phyloP scores from a whole-genome alignment of 2,888 invertebrate genomes.

The Latheticus oryzae region DNA sequence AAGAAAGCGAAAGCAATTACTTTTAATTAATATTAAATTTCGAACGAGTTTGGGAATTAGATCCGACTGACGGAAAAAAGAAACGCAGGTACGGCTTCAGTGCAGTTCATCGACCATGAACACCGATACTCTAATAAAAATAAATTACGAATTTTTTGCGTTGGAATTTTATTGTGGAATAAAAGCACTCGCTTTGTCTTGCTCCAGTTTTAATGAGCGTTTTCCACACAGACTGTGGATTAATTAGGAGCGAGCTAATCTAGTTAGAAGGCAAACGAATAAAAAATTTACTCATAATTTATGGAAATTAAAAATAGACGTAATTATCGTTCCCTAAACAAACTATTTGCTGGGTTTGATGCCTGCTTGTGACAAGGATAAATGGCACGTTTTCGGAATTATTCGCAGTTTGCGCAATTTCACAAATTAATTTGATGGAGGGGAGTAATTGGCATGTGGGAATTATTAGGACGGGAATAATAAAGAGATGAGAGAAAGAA shows the following conservation, averaged over 20 bases:
- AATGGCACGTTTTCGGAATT: slow-evolving; percentile 5
- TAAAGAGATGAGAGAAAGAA: too few species aligned
- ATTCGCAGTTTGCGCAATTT: slow-evolving; percentile 1
- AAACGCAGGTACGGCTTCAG: too few species aligned
- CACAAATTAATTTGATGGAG: slow-evolving; percentile 3
- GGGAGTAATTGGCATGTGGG: slow-evolving; percentile 4
- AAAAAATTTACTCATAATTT: slow-evolving; percentile 20
- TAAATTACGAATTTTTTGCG: too few species aligned
- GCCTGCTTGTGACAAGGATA: slow-evolving; percentile 3
- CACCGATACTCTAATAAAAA: too few species aligned
- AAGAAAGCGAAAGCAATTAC: slow-evolving; percentile 6
- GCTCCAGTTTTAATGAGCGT: slow-evolving; percentile 13
- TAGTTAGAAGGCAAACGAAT: slow-evolving; percentile 19
- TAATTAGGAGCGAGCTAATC: slow-evolving; percentile 24
- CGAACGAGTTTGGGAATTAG: background rate
- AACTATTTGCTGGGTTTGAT: background rate
- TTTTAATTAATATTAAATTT: slow-evolving; percentile 25
- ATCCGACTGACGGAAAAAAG: too few species aligned
- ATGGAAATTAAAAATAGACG: slow-evolving; percentile 25
- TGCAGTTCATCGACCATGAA: too few species aligned
- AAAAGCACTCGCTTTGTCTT: background rate
- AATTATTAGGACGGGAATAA: too few species aligned
- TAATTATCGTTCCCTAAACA: background rate
- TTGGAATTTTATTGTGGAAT: background rate
- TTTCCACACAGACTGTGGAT: slow-evolving; percentile 6